Percentiles rank a stretch among this genome's conserved stretches.
phyloP scores from a whole-genome alignment of 2,797 vertebrate genomes.

The Xiphorhynchus erythropygius region DNA sequence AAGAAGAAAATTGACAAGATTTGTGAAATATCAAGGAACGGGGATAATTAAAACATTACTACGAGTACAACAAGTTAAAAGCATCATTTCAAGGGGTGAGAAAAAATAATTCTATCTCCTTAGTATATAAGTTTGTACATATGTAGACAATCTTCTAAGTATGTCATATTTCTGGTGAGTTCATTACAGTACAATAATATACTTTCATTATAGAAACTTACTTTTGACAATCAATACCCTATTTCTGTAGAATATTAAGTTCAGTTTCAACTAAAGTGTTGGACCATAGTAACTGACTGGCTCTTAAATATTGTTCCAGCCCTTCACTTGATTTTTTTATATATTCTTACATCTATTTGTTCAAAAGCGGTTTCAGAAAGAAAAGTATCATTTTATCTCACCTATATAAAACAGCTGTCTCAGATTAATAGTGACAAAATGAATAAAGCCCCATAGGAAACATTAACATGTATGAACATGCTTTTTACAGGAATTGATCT shows the following conservation, averaged over 20 bases:
- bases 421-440: conserved; percentile 8
- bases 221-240: neutral
- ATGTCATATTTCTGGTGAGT: neutral
- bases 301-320: neutral
- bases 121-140: neutral
- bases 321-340: neutral
- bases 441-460: neutral
- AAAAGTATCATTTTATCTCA: neutral
- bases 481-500: neutral
- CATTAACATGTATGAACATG: neutral
- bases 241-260: neutral
- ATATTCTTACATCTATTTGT: neutral
- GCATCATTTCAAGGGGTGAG: neutral
- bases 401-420: neutral
- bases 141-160: neutral
- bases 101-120: neutral
- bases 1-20: neutral
- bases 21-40: neutral
- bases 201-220: neutral
- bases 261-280: neutral
- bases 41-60: neutral
- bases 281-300: neutral
- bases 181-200: neutral
- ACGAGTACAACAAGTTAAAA: neutral
- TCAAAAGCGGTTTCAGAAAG: neutral